A percentile compares a stretch with the other conserved stretches of the same genome.
These are phyloP conservation scores for Punctoribates punctum DNA, from an alignment of 2,888 invertebrate genomes.

Conservation along the genomic window DNA sequence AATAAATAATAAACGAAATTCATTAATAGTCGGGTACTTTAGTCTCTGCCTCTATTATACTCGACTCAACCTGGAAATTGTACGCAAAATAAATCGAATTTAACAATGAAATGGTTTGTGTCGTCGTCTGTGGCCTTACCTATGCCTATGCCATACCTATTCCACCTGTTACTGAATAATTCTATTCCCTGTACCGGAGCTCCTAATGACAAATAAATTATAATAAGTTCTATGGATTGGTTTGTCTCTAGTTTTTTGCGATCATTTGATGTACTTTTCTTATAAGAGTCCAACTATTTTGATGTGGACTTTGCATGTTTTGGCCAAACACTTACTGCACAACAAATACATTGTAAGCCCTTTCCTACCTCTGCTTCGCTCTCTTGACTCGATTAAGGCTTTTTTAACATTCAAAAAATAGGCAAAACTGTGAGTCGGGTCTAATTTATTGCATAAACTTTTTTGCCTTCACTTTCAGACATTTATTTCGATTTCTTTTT, in stretches of 20 bases:
- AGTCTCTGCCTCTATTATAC: not conserved
- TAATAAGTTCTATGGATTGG: not conserved
- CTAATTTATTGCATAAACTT: slow-evolving; percentile 14
- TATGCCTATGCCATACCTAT: not conserved
- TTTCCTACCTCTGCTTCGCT: not conserved
- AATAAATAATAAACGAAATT: slow-evolving; percentile 1
- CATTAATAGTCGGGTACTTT: not conserved
- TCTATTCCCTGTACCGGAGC: not conserved
- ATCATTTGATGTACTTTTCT: not conserved
- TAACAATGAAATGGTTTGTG: not conserved
- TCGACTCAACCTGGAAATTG: not conserved
- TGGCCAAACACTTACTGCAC: not conserved
- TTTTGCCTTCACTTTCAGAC: not conserved
- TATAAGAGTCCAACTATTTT: not conserved
- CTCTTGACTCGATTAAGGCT: slow-evolving; percentile 17
- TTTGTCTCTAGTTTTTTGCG: not conserved
- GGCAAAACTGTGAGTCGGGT: not conserved
- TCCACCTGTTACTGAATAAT: slow-evolving; percentile 23
- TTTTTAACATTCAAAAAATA: not conserved
- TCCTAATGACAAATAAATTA: slow-evolving; percentile 23
- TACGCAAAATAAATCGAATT: not conserved
- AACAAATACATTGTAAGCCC: not conserved
- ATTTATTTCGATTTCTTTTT: slow-evolving; percentile 1
- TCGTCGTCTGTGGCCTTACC: not conserved
- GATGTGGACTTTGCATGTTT: slow-evolving; percentile 23